These are phyloP conservation scores for Melanotaenia parkinsoni DNA, from an alignment of 2,797 vertebrate genomes.

Conservation along the genomic window DNA sequence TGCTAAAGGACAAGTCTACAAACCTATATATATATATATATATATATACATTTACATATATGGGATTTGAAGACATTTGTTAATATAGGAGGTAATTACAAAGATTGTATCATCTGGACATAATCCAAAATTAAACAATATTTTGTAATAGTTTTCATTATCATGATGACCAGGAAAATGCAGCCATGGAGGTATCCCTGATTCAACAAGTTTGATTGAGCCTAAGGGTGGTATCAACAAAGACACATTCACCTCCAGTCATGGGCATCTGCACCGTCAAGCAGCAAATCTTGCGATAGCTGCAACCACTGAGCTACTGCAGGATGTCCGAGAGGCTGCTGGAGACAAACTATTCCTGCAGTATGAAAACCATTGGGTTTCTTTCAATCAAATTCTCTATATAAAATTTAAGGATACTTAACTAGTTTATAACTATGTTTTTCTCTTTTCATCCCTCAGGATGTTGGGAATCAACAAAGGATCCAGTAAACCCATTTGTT, in stretches of 20 bases:
- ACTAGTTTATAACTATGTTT: neutral
- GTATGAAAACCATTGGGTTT: slow-evolving; percentile 28
- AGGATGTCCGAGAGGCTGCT: slow-evolving; percentile 56
- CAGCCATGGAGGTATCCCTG: slow-evolving; percentile 64
- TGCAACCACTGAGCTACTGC: slow-evolving; percentile 66
- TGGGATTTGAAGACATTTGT: no score
- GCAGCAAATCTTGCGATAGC: slow-evolving; percentile 62
- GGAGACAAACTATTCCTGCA: slow-evolving; percentile 65
- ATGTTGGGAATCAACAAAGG: slow-evolving; percentile 69
- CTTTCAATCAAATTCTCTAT: neutral
- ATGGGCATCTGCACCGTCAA: slow-evolving; percentile 59
- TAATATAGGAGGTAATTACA: no score
- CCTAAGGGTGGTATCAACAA: slow-evolving; percentile 77
- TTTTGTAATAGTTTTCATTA: neutral
- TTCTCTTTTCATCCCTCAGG: slow-evolving; percentile 38
- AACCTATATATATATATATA: no score
- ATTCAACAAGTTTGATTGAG: slow-evolving; percentile 32
- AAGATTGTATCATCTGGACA: no score
- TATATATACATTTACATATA: no score
- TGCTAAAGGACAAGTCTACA: no score
- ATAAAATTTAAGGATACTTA: no score
- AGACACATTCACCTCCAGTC: slow-evolving; percentile 37
- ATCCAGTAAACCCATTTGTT: slow-evolving; percentile 63
- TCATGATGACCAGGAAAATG: slow-evolving; percentile 71
- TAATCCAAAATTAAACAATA: no score